These are phyloP conservation scores for Eupithecia abbreviata DNA, from an alignment of 2,888 invertebrate genomes.

Conservation along the genomic window DNA sequence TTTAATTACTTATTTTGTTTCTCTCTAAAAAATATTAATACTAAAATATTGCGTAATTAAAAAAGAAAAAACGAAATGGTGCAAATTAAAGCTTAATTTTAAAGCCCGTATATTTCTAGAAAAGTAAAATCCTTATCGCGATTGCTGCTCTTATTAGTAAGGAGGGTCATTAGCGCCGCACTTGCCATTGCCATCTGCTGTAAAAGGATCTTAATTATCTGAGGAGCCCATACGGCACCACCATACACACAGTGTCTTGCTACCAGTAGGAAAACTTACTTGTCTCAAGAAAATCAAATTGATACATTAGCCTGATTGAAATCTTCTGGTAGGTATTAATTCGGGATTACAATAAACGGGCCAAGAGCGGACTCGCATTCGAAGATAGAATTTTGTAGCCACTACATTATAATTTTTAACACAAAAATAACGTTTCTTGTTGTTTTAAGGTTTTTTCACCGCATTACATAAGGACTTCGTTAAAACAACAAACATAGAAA, in stretches of 20 bases:
- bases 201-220: constrained; percentile 48
- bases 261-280: constrained; percentile 15
- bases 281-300: neutral
- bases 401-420: neutral
- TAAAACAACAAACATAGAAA: too few species aligned
- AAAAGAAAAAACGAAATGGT: neutral
- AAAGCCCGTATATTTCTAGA: constrained; percentile 10
- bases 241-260: constrained; percentile 22
- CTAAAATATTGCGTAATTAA: neutral
- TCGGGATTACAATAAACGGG: neutral
- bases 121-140: constrained; percentile 34
- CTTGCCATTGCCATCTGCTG: constrained; percentile 44
- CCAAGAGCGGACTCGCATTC: neutral
- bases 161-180: constrained; percentile 42
- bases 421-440: neutral
- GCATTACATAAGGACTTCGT: too few species aligned
- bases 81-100: neutral
- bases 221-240: constrained; percentile 47
- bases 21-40: neutral
- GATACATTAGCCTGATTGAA: neutral
- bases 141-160: constrained; percentile 44
- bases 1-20: too few species aligned
- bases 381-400: neutral
- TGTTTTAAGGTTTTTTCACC: too few species aligned
- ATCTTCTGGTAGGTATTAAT: neutral